A percentile compares a stretch with the other conserved stretches of the same genome.
Evolutionary conservation across 2,113 vertebrate species (phyloP).

Genomic region (Protobothrops mucrosquamatus): DNA sequence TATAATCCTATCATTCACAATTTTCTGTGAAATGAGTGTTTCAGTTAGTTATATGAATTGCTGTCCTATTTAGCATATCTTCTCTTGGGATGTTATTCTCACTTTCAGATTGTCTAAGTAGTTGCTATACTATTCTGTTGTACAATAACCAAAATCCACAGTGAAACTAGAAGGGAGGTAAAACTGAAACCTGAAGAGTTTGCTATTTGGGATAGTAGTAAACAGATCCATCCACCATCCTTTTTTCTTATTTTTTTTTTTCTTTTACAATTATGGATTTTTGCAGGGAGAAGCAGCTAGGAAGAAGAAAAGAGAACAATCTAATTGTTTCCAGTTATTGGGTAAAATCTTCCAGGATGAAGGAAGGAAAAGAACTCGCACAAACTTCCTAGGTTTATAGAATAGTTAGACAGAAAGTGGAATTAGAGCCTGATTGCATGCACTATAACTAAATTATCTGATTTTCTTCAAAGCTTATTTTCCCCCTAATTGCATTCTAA

Average conservation of each 20-base stretch:
- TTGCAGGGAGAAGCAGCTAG: not conserved
- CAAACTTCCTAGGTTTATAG: not conserved
- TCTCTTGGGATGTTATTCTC: not conserved
- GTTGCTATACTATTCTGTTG: not conserved
- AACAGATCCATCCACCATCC: not conserved
- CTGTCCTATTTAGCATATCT: not conserved
- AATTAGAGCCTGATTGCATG: not conserved
- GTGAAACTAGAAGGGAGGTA: not conserved
- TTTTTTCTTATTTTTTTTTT: not conserved
- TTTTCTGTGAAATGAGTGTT: not conserved
- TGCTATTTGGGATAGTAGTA: not conserved
- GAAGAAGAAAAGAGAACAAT: not conserved
- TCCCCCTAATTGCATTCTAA: not conserved
- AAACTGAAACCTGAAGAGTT: not conserved
- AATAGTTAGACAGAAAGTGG: not conserved
- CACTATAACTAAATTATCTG: not conserved
- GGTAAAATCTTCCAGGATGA: not conserved
- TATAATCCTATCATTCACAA: not conserved
- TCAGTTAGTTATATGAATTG: not conserved
- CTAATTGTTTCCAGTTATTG: not conserved
- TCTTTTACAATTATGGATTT: not conserved
- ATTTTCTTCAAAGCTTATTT: not conserved
- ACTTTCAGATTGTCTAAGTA: not conserved
- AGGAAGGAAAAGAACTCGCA: not conserved
- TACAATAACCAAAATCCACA: not conserved